Conservation (phyloP, 2,888 invertebrate species). For the Proisotoma minuta region DNA sequence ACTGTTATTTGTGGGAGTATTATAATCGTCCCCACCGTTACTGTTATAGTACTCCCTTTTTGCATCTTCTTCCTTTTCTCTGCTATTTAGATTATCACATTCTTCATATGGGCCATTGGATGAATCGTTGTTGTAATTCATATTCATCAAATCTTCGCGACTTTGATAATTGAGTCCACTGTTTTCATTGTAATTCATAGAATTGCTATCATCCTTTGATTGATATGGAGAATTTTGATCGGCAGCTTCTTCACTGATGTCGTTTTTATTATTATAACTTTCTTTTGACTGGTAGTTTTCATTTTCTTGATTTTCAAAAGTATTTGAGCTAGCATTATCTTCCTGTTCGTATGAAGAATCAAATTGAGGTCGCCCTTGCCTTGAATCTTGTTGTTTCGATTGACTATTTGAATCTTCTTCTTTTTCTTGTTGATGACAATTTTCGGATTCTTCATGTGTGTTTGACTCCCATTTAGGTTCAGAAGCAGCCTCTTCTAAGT, state of each 20-base stretch:
- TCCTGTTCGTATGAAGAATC: conserved; percentile 7
- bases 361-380: no score
- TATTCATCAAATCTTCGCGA: not conserved
- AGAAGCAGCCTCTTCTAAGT: no score
- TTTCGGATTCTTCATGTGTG: not conserved
- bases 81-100: not conserved
- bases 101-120: not conserved
- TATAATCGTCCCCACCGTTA: no score
- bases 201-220: no score
- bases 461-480: no score
- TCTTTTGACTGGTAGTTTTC: not conserved
- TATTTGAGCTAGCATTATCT: not conserved
- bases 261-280: not conserved
- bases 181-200: no score
- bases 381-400: not conserved
- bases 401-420: not conserved
- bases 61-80: not conserved
- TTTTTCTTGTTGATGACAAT: not conserved
- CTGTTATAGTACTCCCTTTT: not conserved
- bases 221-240: no score
- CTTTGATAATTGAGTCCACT: no score
- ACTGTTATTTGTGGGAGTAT: no score
- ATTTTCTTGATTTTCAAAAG: not conserved
- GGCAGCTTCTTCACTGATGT: no score
- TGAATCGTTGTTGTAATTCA: not conserved